Evolutionary conservation across 2,113 vertebrate genomes (phyloP), one percentile per base, ranked within the genome.

Genomic region (Phalacrocorax pelagicus): DNA sequence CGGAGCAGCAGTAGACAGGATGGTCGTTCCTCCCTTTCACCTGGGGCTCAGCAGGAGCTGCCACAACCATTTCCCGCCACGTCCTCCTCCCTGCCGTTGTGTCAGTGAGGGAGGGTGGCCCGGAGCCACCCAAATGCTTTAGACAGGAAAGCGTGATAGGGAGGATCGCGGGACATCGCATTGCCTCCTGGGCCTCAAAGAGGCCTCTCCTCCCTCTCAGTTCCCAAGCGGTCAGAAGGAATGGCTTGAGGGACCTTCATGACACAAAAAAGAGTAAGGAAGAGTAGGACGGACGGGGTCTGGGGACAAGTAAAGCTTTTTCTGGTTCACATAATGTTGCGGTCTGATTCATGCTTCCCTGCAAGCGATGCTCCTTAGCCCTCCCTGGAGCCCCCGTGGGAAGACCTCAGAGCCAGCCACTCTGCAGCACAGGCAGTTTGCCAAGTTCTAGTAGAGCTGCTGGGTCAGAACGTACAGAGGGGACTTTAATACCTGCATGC

Each of bases 91-190:
- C 49, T 51, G 30, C 49, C 24, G 11, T 40, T 18, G 11, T 29
- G 24, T 34, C 66, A 61, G 0, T 32, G 40, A 49, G 9, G 23
- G 47, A 78, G 24, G 51, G 72, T 6, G 42, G 26, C 51, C n/a
- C 17, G 14, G 38, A 89, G 18, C 27, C 44, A 32, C 9, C 1
- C 10, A 3, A 63, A 44, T 29, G 15, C 51, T 71, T 54, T n/a
- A 52, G 58, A 14, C 5, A 32, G 29, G 40, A 34, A 44, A 79
- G 15, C 1, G 1, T 24, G 14, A 11, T 55, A 62, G 13, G 19
- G 51, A 24, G 49, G 10, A 23, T 78, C 17, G 5, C 10, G 10
- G 12, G 44, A n/a, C 21, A 17, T 11, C 2, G 0, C 30, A 9
- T 46, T 36, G 20, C 47, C 21, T 91, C 26, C 52, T 63, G 18